Conservation (phyloP, 2,888 invertebrate species). For the Corythucha ciliata region DNA sequence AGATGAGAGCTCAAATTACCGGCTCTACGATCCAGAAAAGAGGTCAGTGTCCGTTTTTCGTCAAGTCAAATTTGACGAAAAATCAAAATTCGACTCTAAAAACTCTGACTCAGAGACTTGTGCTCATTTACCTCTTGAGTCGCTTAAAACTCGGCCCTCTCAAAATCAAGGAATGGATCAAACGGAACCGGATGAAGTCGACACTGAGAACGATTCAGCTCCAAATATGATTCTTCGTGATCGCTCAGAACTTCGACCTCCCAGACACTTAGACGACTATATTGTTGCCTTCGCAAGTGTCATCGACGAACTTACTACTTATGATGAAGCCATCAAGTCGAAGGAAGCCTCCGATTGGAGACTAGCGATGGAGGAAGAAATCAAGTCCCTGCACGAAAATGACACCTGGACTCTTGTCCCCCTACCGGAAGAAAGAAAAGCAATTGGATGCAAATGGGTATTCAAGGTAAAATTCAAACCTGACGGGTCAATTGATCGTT, state of each 20-base stretch:
- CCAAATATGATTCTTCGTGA: too few relatives aligned
- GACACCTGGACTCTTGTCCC: not conserved
- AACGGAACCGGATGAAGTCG: too few relatives aligned
- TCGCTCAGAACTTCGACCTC: too few relatives aligned
- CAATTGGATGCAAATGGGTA: not conserved
- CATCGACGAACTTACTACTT: conserved; percentile 4
- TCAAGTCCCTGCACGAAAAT: not conserved
- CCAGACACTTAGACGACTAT: too few relatives aligned
- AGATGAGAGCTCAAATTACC: conserved; percentile 7
- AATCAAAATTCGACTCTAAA: too few relatives aligned
- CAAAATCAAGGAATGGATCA: too few relatives aligned
- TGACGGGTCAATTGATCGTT: not conserved
- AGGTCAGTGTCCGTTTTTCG: too few relatives aligned
- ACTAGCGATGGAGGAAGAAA: conserved; percentile 1
- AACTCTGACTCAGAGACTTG: too few relatives aligned
- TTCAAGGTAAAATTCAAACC: conserved; percentile 3
- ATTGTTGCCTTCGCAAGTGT: not conserved
- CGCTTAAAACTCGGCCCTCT: too few relatives aligned
- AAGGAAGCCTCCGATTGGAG: conserved; percentile 2
- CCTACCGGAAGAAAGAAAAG: not conserved
- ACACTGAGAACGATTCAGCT: not conserved
- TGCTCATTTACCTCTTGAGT: too few relatives aligned
- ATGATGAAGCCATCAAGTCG: conserved; percentile 4
- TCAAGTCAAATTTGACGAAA: too few relatives aligned
- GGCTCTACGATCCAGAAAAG: conserved; percentile 1